Evolutionary conservation across 2,888 invertebrate genomes (phyloP).

Genomic region (Drosophila kuntzei): DNA sequence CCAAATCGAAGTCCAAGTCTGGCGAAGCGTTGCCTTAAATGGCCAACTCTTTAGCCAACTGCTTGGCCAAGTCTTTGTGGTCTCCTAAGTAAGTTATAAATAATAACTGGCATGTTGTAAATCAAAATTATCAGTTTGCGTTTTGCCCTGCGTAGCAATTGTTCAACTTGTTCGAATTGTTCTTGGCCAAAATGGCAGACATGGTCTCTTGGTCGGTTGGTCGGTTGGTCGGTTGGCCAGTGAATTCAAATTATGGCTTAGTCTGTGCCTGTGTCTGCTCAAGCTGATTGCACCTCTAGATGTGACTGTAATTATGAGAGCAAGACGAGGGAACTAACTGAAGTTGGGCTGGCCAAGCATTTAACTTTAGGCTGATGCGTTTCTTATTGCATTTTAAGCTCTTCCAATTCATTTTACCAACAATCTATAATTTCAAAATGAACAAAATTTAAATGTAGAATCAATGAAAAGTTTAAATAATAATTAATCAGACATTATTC

Average conservation of each 20-base stretch:
- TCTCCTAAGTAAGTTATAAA: conserved; percentile 86
- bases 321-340: not conserved
- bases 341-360: conserved; percentile 42
- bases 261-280: conserved; percentile 7
- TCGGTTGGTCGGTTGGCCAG: conserved; percentile 20
- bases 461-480: not conserved
- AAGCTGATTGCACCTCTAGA: conserved; percentile 45
- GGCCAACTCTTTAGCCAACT: conserved; percentile 48
- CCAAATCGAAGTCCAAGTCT: conserved; percentile 9
- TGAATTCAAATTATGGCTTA: conserved; percentile 66
- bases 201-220: not conserved
- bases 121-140: conserved; percentile 85
- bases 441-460: not conserved
- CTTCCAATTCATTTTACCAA: not conserved
- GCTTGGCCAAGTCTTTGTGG: conserved; percentile 4
- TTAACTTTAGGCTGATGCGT: conserved; percentile 55
- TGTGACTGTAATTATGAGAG: conserved; percentile 68
- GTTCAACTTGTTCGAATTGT: conserved; percentile 61
- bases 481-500: not conserved
- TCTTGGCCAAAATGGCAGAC: conserved; percentile 28
- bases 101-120: conserved; percentile 86
- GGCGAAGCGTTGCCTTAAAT: conserved; percentile 63
- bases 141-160: conserved; percentile 55
- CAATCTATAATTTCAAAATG: not conserved
- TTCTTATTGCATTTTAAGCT: conserved; percentile 55